Evolutionary conservation across 2,888 invertebrate genomes (phyloP).

Genomic region (Danaus chrysippus): DNA sequence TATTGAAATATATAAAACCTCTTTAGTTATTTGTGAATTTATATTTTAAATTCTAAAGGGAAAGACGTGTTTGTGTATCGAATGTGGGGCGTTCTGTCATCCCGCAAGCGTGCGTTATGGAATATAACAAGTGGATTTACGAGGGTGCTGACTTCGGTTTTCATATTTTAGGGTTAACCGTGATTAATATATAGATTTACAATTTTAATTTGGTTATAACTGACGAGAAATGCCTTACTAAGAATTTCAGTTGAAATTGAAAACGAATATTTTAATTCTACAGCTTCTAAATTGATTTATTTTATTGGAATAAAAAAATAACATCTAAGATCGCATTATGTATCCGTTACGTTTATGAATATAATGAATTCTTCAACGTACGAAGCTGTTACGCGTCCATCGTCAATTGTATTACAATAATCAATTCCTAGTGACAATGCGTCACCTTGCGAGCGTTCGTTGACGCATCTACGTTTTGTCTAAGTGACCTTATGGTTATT

Average conservation of each 20-base stretch:
- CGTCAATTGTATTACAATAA: constrained; percentile 59
- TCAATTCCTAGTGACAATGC: constrained; percentile 72
- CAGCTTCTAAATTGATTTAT: constrained; percentile 29
- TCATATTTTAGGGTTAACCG: neutral
- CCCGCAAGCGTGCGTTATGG: constrained; percentile 24
- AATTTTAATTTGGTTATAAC: too few relatives aligned
- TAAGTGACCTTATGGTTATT: constrained; percentile 69
- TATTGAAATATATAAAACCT: constrained; percentile 1
- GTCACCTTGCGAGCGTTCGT: constrained; percentile 77
- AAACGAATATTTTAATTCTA: too few relatives aligned
- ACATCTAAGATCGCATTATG: constrained; percentile 40
- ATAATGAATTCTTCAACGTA: constrained; percentile 41
- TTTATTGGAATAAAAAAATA: constrained; percentile 30
- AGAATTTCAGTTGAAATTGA: too few relatives aligned
- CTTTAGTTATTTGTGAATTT: neutral
- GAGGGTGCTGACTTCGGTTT: constrained; percentile 13
- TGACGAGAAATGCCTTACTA: too few relatives aligned
- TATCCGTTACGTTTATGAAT: constrained; percentile 48
- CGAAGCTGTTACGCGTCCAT: constrained; percentile 41
- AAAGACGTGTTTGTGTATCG: constrained; percentile 26
- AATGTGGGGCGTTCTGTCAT: constrained; percentile 35
- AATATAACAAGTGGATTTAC: constrained; percentile 19
- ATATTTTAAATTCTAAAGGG: constrained; percentile 18
- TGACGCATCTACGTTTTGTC: constrained; percentile 76
- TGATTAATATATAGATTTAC: too few relatives aligned